These are phyloP conservation scores for Drosophila koepferae DNA, from an alignment of 2,888 invertebrate genomes.

Conservation along the genomic window DNA sequence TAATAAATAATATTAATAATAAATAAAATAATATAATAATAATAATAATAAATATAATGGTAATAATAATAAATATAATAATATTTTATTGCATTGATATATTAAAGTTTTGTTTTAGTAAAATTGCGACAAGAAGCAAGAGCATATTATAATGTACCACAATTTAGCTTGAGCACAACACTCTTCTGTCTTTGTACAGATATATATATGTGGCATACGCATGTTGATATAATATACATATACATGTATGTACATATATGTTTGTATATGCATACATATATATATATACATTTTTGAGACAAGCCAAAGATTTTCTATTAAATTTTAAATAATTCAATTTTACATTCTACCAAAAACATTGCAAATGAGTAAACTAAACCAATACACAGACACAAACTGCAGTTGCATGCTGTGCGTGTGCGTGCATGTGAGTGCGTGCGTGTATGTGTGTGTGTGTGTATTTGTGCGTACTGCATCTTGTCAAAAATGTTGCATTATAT, in stretches of 20 bases:
- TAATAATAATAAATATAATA: background rate
- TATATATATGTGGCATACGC: constrained; percentile 3
- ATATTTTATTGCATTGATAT: background rate
- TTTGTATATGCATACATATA: constrained; percentile 7
- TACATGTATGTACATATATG: constrained; percentile 3
- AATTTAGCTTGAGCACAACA: constrained; percentile 6
- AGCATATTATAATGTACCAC: background rate
- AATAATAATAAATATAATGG: background rate
- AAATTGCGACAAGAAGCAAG: background rate
- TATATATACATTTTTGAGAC: constrained; percentile 53
- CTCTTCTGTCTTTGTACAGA: constrained; percentile 19
- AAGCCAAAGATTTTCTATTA: constrained; percentile 79
- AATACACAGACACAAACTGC: constrained; percentile 48
- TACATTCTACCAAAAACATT: constrained; percentile 79
- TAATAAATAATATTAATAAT: too few species aligned
- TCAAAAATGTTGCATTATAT: constrained; percentile 78
- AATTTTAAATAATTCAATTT: constrained; percentile 81
- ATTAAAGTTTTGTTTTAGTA: too few species aligned
- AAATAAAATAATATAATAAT: too few species aligned
- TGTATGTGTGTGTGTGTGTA: constrained; percentile 24
- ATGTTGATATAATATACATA: constrained; percentile 10
- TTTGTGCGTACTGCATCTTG: constrained; percentile 66
- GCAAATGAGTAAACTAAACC: constrained; percentile 77
- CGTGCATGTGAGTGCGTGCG: background rate
- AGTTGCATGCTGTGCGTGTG: constrained; percentile 37